Evolutionary conservation across 2,797 vertebrate species (phyloP), one percentile per base, ranked within the genome.

Genomic region (Gila robusta): DNA sequence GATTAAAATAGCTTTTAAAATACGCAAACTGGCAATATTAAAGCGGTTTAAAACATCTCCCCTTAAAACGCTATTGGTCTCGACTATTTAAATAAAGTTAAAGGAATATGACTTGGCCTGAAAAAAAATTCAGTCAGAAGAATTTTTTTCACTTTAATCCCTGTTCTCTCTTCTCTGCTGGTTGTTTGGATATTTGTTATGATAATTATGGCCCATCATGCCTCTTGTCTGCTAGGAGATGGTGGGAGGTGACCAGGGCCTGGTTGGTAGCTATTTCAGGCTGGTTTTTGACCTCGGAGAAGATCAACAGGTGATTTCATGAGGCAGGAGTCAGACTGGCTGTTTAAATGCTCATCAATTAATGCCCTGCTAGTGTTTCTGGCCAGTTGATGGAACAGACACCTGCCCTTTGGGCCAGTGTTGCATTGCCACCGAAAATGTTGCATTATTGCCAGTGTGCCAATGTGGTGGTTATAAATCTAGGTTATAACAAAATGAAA

Each of bases 121-220:
- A n/a, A n/a, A n/a, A n/a, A n/a, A n/a, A n/a, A n/a, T n/a, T n/a
- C n/a, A n/a, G n/a, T n/a, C n/a, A n/a, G n/a, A n/a, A n/a, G n/a
- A n/a, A n/a, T n/a, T n/a, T n/a, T n/a, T n/a, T n/a, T n/a, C n/a
- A n/a, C n/a, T n/a, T n/a, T n/a, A n/a, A n/a, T n/a, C n/a, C n/a
- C n/a, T n/a, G n/a, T n/a, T n/a, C n/a, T n/a, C n/a, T 62, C 12
- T 41, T 77, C 74, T 49, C 62, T 26, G n/a, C 69, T 39, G 44
- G 39, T 86, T 72, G 62, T 79, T 79, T 84, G 44, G 79, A 83
- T 82, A 86, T 91, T 92, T 91, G 90, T 88, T 81, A 64, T 89
- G 62, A 3, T 66, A 54, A 88, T 87, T 76, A 89, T 84, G 85
- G 84, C 87, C 21, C 84, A 77, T 87, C 62, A 71, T 86, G 59